These are phyloP conservation scores for Nemurella pictetii DNA, from an alignment of 2,888 invertebrate species.

Conservation along the genomic window DNA sequence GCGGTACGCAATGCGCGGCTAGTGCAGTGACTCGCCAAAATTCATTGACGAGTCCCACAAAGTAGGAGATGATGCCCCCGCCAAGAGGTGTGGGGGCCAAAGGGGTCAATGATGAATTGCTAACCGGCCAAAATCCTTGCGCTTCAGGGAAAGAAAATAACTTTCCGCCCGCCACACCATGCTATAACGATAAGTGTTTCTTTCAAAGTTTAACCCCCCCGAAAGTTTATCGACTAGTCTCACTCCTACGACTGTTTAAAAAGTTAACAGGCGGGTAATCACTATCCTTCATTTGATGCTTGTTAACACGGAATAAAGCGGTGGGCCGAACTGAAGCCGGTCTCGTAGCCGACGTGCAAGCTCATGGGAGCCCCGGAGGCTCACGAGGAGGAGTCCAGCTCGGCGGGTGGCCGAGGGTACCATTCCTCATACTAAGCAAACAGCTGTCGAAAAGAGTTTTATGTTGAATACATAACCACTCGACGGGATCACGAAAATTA, in stretches of 20 bases:
- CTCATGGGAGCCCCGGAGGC: conserved; percentile 33
- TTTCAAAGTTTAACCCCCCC: not conserved
- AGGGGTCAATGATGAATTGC: conserved; percentile 8
- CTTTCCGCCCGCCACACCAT: not conserved
- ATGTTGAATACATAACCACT: conserved; percentile 3
- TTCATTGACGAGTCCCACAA: conserved; percentile 14
- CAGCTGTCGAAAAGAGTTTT: conserved; percentile 37
- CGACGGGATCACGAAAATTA: not conserved
- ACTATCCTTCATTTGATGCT: conserved; percentile 41
- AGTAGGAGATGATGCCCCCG: not conserved
- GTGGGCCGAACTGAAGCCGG: conserved; percentile 37
- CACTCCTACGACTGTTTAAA: conserved; percentile 11
- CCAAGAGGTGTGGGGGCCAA: conserved; percentile 6
- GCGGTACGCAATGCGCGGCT: not conserved
- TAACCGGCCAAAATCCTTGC: not conserved
- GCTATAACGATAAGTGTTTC: not conserved
- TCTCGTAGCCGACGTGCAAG: no score
- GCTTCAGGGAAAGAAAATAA: not conserved
- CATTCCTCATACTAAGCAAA: conserved; percentile 35
- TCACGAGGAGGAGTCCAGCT: conserved; percentile 35
- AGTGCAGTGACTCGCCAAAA: conserved; percentile 14
- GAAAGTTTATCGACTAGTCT: not conserved
- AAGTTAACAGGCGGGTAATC: conserved; percentile 42
- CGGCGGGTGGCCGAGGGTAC: conserved; percentile 37
- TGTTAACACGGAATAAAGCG: conserved; percentile 37